A percentile compares a stretch with the other conserved stretches of the same genome.
These are phyloP conservation scores for Papilio demoleus DNA, from an alignment of 2,888 invertebrate species.

Conservation along the genomic window DNA sequence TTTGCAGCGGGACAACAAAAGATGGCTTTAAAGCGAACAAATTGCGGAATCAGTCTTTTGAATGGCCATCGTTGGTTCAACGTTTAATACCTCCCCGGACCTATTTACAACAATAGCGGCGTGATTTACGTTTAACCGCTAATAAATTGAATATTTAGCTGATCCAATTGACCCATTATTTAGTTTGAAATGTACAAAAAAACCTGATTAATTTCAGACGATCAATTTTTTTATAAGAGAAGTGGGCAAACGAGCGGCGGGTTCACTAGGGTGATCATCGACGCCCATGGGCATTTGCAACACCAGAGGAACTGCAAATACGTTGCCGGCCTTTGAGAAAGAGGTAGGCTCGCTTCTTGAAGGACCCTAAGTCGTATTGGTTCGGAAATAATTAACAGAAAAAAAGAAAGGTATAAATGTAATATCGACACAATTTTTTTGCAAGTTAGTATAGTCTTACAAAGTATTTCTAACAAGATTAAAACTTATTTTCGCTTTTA, in stretches of 20 bases:
- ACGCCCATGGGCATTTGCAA: too few relatives aligned
- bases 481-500: too few relatives aligned
- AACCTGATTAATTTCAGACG: too few relatives aligned
- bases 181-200: slow-evolving; percentile 9
- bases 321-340: too few relatives aligned
- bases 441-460: background rate
- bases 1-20: slow-evolving; percentile 35
- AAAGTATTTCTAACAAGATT: too few relatives aligned
- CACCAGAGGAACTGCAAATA: too few relatives aligned
- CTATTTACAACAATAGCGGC: slow-evolving; percentile 37
- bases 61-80: slow-evolving; percentile 38
- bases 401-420: background rate
- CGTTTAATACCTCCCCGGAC: slow-evolving; percentile 37
- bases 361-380: too few relatives aligned
- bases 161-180: slow-evolving; percentile 51
- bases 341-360: too few relatives aligned
- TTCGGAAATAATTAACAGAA: background rate
- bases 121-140: slow-evolving; percentile 48
- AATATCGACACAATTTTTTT: background rate
- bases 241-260: too few relatives aligned
- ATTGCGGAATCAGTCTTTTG: slow-evolving; percentile 38
- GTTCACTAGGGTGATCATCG: too few relatives aligned
- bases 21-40: slow-evolving; percentile 36
- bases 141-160: slow-evolving; percentile 63
- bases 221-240: too few relatives aligned